These are phyloP conservation scores for Drosophila rufa DNA, from an alignment of 1,140 invertebrate species.

Conservation along the genomic window DNA sequence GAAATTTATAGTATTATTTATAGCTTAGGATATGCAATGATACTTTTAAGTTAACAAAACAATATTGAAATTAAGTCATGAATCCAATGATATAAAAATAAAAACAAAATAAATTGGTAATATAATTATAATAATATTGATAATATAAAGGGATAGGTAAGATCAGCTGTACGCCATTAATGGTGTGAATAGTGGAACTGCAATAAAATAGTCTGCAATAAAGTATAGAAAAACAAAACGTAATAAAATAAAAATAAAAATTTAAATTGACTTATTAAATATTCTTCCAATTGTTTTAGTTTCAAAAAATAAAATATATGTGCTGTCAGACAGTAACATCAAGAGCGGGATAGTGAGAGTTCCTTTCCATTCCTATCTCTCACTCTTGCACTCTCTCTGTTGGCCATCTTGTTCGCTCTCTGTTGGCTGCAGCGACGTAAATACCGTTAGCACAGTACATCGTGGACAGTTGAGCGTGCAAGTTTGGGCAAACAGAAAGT, in stretches of 20 bases:
- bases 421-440: constrained; percentile 51
- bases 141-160: too few relatives aligned
- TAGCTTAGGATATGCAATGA: not conserved
- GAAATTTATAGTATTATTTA: not conserved
- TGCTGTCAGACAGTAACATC: constrained; percentile 4
- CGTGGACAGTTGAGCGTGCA: constrained; percentile 78
- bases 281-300: not conserved
- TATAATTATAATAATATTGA: too few relatives aligned
- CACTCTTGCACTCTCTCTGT: constrained; percentile 12
- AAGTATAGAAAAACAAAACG: too few relatives aligned
- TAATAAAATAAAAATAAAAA: not conserved
- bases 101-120: not conserved
- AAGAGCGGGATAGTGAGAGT: constrained; percentile 5
- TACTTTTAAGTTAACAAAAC: not conserved
- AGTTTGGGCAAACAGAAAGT: constrained; percentile 51
- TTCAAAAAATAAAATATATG: not conserved
- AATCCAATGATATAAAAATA: not conserved
- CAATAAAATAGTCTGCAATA: too few relatives aligned
- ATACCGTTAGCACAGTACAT: constrained; percentile 78
- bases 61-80: too few relatives aligned
- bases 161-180: too few relatives aligned
- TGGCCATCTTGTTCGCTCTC: constrained; percentile 30
- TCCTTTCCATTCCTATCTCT: not conserved
- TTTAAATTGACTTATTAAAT: too few relatives aligned
- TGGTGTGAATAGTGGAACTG: too few relatives aligned